Evolutionary conservation across 92 coral and sea anemone species (phyloP).

Genomic region (Montipora capitata): DNA sequence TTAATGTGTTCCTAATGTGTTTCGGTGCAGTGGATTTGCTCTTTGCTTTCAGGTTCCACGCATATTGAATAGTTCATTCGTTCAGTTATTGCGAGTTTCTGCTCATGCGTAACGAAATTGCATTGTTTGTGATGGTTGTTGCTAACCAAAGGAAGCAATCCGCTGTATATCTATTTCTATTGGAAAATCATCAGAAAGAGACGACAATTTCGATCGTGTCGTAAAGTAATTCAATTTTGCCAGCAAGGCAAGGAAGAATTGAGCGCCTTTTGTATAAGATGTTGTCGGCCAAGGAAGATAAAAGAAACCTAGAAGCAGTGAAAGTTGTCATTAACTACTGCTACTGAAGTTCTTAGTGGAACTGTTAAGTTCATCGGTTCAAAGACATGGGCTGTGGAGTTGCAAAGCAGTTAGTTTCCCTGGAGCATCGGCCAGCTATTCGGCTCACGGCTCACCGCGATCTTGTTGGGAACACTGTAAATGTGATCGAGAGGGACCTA

Average conservation of each 20-base stretch:
- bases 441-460: conserved; percentile 18
- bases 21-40: no score
- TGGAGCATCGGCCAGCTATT: neutral
- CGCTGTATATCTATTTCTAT: neutral
- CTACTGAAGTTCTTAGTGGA: no score
- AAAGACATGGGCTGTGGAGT: conserved; percentile 27
- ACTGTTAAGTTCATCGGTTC: neutral
- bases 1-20: no score
- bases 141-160: neutral
- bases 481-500: neutral
- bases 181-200: neutral
- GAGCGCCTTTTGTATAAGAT: neutral
- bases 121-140: neutral
- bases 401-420: neutral
- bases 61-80: no score
- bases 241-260: neutral
- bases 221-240: neutral
- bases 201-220: neutral
- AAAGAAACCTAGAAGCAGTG: neutral
- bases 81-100: no score
- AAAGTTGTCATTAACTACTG: neutral
- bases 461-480: neutral
- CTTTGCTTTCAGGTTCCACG: no score
- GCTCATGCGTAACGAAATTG: no score
- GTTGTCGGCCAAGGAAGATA: neutral